Conservation (phyloP, 2,797 vertebrate species). For the Enteromius afrohamiltoni region DNA sequence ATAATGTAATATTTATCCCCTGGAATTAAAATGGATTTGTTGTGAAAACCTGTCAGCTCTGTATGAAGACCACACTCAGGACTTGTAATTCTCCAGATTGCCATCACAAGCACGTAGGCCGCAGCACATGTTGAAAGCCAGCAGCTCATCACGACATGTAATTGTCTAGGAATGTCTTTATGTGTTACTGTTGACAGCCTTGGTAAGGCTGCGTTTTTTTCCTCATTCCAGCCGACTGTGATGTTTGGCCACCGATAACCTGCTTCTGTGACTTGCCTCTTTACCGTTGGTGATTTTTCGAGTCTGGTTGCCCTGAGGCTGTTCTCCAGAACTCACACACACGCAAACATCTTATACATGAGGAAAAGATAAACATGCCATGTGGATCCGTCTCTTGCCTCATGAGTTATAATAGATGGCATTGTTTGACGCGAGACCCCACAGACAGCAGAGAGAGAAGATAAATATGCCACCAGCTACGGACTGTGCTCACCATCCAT, state of each 20-base stretch:
- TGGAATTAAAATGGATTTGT: too few relatives aligned
- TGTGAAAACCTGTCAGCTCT: too few relatives aligned
- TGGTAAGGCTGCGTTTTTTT: slow-evolving; percentile 1
- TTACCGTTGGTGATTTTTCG: slow-evolving; percentile 70
- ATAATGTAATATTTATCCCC: too few relatives aligned
- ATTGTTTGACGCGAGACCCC: slow-evolving; percentile 66
- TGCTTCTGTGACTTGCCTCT: slow-evolving; percentile 66
- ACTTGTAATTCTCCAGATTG: not conserved
- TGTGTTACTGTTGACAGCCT: slow-evolving; percentile 28
- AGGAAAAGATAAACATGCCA: slow-evolving; percentile 64
- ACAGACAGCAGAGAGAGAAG: slow-evolving; percentile 22
- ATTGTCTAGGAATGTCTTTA: slow-evolving; percentile 30
- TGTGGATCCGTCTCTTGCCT: slow-evolving; percentile 64
- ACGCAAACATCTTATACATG: slow-evolving; percentile 54
- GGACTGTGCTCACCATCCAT: not conserved
- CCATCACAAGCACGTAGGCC: not conserved
- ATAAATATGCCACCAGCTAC: not conserved
- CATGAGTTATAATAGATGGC: slow-evolving; percentile 68
- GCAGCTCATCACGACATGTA: slow-evolving; percentile 8
- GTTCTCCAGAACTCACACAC: slow-evolving; percentile 50
- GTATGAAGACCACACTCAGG: not conserved
- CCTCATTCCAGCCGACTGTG: slow-evolving; percentile 15
- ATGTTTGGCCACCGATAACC: slow-evolving; percentile 19
- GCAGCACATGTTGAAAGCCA: not conserved
- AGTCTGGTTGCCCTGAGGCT: slow-evolving; percentile 60